Evolutionary conservation across 2,797 vertebrate species (phyloP).

Genomic region (Sebastes steindachneri): DNA sequence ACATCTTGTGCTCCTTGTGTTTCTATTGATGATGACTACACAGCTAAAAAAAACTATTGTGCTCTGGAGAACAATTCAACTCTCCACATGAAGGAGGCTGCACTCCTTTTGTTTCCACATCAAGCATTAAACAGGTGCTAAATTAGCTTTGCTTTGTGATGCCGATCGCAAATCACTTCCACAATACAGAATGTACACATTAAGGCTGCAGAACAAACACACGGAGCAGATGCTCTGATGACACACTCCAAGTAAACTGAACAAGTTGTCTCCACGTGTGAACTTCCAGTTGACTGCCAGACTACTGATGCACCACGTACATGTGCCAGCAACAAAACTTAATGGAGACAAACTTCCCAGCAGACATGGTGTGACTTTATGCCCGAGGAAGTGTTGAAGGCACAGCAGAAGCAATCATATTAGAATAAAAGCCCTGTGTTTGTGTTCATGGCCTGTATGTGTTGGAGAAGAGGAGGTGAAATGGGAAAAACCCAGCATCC

Average conservation of each 20-base stretch:
- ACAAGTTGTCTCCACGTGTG: neutral
- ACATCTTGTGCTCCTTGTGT: neutral
- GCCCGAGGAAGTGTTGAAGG: neutral
- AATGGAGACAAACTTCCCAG: neutral
- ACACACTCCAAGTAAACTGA: constrained; percentile 17
- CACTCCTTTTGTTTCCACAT: constrained; percentile 5
- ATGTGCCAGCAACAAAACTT: constrained; percentile 3
- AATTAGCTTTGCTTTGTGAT: constrained; percentile 16
- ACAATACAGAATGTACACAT: constrained; percentile 7
- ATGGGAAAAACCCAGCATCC: neutral
- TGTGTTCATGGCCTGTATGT: neutral
- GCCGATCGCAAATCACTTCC: constrained; percentile 26
- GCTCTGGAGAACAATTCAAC: neutral
- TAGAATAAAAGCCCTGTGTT: neutral
- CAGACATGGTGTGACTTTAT: neutral
- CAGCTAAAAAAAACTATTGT: neutral
- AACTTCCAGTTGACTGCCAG: neutral
- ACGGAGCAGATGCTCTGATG: constrained; percentile 35
- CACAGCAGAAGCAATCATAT: neutral
- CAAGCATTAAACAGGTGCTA: constrained; percentile 30
- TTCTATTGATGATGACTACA: neutral
- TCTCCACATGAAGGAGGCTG: constrained; percentile 4
- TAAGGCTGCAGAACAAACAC: constrained; percentile 8
- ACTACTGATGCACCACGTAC: neutral
- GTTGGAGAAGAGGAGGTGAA: neutral